phyloP scores from a whole-genome alignment of 2,888 invertebrate genomes.

The Caenorhabditis sp. region DNA sequence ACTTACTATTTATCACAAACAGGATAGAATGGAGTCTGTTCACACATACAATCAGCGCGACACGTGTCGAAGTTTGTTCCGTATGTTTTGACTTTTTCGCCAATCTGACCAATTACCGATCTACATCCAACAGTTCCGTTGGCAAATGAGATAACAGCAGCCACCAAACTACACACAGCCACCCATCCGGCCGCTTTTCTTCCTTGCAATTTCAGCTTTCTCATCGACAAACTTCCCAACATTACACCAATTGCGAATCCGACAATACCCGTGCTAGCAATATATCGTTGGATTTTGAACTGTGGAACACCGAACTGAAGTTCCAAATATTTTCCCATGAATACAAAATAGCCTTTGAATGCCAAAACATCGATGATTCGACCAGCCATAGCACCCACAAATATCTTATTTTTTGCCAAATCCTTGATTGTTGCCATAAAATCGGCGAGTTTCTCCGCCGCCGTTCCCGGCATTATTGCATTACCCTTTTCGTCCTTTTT shows the following conservation, averaged over 20 bases:
- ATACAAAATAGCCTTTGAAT: constrained; percentile 70
- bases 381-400: constrained; percentile 64
- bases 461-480: constrained; percentile 54
- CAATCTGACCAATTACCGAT: constrained; percentile 64
- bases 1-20: constrained; percentile 65
- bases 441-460: constrained; percentile 48
- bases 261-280: constrained; percentile 61
- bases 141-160: constrained; percentile 59
- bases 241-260: constrained; percentile 63
- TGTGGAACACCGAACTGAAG: constrained; percentile 70
- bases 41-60: constrained; percentile 70
- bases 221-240: constrained; percentile 56
- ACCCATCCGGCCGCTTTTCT: constrained; percentile 41
- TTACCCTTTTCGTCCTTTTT: constrained; percentile 53
- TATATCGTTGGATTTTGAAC: constrained; percentile 63
- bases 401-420: constrained; percentile 62
- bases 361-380: constrained; percentile 70
- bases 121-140: constrained; percentile 68
- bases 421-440: constrained; percentile 53
- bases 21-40: constrained; percentile 69
- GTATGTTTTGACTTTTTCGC: constrained; percentile 45
- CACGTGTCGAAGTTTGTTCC: constrained; percentile 59
- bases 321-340: constrained; percentile 70
- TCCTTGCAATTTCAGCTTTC: constrained; percentile 54
- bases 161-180: constrained; percentile 58